Percentiles rank a stretch among this genome's conserved stretches.
Evolutionary conservation across 2,113 vertebrate genomes (phyloP).

Genomic region (Lagopus muta): DNA sequence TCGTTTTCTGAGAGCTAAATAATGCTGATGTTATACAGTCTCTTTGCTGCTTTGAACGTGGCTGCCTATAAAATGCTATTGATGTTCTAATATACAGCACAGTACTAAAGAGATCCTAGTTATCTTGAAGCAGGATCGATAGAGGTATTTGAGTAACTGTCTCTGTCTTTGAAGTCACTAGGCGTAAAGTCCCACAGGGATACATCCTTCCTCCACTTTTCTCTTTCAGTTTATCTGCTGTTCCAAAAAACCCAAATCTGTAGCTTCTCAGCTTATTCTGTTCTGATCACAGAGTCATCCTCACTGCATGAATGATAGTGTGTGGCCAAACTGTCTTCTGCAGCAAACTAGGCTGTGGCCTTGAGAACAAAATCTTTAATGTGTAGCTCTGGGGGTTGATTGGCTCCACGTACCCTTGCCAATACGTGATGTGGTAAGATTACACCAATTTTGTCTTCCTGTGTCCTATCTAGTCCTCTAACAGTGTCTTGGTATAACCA

Average conservation of each 20-base stretch:
- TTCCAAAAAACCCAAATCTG: not conserved
- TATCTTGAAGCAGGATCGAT: not conserved
- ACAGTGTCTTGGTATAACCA: not conserved
- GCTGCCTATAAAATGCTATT: not conserved
- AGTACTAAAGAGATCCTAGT: not conserved
- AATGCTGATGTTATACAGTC: not conserved
- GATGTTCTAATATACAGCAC: not conserved
- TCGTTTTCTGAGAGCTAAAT: not conserved
- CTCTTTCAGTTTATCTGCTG: not conserved
- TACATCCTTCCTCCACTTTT: not conserved
- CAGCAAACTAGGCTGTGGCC: not conserved
- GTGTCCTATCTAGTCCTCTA: accelerated
- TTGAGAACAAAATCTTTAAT: not conserved
- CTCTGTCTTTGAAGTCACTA: not conserved
- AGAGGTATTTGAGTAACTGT: not conserved
- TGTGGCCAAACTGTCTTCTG: not conserved
- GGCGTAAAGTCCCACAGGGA: not conserved
- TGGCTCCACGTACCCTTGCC: not conserved
- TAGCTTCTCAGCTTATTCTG: not conserved
- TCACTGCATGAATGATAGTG: not conserved
- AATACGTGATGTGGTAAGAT: not conserved
- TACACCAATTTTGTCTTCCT: not conserved
- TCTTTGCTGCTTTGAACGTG: not conserved
- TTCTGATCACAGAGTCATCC: not conserved
- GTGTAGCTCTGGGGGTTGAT: accelerated